phyloP scores from a whole-genome alignment of 2,888 invertebrate genomes.

The Pyrgus malvae region DNA sequence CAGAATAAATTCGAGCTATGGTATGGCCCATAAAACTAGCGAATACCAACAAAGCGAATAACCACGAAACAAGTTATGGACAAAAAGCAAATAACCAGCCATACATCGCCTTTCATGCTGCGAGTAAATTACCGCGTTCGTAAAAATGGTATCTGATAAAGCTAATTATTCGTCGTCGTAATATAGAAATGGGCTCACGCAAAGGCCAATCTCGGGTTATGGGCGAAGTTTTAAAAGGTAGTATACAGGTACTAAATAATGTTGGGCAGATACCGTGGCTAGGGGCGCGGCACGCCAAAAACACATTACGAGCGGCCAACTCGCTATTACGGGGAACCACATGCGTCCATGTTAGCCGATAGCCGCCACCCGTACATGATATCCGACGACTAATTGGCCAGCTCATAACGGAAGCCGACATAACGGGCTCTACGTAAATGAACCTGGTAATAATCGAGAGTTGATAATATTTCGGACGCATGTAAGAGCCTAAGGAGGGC shows the following conservation, averaged over 20 bases:
- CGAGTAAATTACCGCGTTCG: slow-evolving; percentile 64
- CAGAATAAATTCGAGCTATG: slow-evolving; percentile 11
- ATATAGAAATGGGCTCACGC: slow-evolving; percentile 69
- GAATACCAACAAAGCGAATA: slow-evolving; percentile 28
- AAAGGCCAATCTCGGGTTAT: slow-evolving; percentile 67
- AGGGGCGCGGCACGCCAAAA: slow-evolving; percentile 75
- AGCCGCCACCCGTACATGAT: slow-evolving; percentile 68
- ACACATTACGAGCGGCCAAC: slow-evolving; percentile 71
- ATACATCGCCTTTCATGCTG: slow-evolving; percentile 59
- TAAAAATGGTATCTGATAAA: slow-evolving; percentile 69
- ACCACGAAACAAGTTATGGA: slow-evolving; percentile 33
- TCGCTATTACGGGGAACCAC: slow-evolving; percentile 76
- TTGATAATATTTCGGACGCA: slow-evolving; percentile 47
- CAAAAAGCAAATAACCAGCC: slow-evolving; percentile 42
- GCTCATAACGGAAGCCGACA: slow-evolving; percentile 59
- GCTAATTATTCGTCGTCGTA: slow-evolving; percentile 69
- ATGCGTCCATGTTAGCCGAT: slow-evolving; percentile 65
- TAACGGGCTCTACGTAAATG: slow-evolving; percentile 40
- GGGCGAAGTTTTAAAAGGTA: slow-evolving; percentile 65
- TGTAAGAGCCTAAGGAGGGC: slow-evolving; percentile 50
- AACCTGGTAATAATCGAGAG: slow-evolving; percentile 38
- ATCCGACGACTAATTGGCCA: slow-evolving; percentile 74
- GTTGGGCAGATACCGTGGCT: slow-evolving; percentile 67
- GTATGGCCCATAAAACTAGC: slow-evolving; percentile 19
- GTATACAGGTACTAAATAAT: slow-evolving; percentile 65